Evolutionary conservation across 1,140 invertebrate genomes (phyloP).

Genomic region (Hyposmocoma kahamanoa): DNA sequence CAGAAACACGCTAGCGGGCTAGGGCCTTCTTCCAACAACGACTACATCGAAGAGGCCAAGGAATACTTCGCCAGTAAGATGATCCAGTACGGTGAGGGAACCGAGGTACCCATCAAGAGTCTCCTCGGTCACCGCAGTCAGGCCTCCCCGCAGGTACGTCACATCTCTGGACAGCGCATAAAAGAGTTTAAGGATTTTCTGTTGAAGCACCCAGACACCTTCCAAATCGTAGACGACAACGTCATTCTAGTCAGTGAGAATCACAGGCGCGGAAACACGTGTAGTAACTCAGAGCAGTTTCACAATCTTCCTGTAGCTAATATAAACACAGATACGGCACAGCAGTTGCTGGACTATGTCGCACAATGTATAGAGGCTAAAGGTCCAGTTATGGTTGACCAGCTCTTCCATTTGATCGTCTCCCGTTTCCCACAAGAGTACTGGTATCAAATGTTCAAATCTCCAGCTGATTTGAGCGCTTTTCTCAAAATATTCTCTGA

Average conservation of each 20-base stretch:
- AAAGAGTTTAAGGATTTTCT: constrained; percentile 96
- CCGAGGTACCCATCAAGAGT: constrained; percentile 94
- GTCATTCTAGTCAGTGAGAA: constrained; percentile 77
- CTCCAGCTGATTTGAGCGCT: constrained; percentile 87
- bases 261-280: constrained; percentile 73
- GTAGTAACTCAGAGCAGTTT: constrained; percentile 75
- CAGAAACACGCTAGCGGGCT: constrained; percentile 71
- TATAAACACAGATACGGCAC: constrained; percentile 86
- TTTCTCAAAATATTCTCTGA: constrained; percentile 93
- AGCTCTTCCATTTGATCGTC: constrained; percentile 87
- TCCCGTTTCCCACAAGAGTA: constrained; percentile 84
- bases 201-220: constrained; percentile 87
- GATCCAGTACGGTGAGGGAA: constrained; percentile 90
- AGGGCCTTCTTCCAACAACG: constrained; percentile 78
- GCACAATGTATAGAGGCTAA: constrained; percentile 84
- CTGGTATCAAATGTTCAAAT: constrained; percentile 90
- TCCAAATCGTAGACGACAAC: constrained; percentile 92
- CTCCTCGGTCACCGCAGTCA: constrained; percentile 94
- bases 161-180: constrained; percentile 95
- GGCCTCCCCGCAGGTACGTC: constrained; percentile 95
- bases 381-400: constrained; percentile 87
- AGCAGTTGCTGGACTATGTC: constrained; percentile 85
- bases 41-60: constrained; percentile 94
- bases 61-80: constrained; percentile 96
- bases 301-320: constrained; percentile 82